These are phyloP conservation scores for Tholera decimalis DNA, from an alignment of 2,888 invertebrate species.

Conservation along the genomic window DNA sequence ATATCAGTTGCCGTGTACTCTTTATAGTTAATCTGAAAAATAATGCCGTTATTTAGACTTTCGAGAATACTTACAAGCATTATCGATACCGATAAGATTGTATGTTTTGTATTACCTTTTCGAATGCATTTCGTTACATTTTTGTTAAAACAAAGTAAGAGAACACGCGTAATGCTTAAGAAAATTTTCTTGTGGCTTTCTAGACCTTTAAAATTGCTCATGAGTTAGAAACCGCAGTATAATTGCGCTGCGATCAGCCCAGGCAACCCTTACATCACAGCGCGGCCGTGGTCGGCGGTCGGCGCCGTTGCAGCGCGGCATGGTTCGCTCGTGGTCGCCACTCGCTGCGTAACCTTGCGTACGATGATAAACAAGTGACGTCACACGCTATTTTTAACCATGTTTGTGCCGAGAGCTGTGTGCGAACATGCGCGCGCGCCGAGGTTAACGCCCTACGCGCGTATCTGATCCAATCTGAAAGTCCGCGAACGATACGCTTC, in stretches of 20 bases:
- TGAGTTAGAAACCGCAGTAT: not conserved
- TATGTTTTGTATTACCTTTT: not conserved
- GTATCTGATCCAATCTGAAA: slow-evolving; percentile 81
- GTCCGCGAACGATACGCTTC: slow-evolving; percentile 73
- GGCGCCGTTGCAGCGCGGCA: slow-evolving; percentile 62
- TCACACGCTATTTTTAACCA: slow-evolving; percentile 86
- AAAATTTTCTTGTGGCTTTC: not conserved
- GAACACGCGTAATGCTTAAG: slow-evolving; percentile 4
- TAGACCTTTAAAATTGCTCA: not conserved
- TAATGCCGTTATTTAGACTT: slow-evolving; percentile 25
- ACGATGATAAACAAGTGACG: slow-evolving; percentile 90
- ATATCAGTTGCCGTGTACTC: not conserved
- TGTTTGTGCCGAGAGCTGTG: slow-evolving; percentile 79
- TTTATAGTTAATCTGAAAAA: slow-evolving; percentile 29
- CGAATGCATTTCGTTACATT: slow-evolving; percentile 1
- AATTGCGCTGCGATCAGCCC: slow-evolving; percentile 8
- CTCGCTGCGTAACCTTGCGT: slow-evolving; percentile 87
- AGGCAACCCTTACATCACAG: slow-evolving; percentile 45
- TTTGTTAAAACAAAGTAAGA: not conserved
- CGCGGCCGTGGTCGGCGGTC: slow-evolving; percentile 24
- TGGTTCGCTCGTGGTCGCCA: slow-evolving; percentile 73
- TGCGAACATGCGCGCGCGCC: slow-evolving; percentile 81
- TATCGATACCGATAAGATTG: slow-evolving; percentile 20
- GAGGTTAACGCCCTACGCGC: slow-evolving; percentile 81
- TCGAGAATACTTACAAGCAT: not conserved